Evolutionary conservation across 2,113 vertebrate genomes (phyloP), one percentile per base, ranked within the genome.

Genomic region (Sinocyclocheilus anshuiensis): DNA sequence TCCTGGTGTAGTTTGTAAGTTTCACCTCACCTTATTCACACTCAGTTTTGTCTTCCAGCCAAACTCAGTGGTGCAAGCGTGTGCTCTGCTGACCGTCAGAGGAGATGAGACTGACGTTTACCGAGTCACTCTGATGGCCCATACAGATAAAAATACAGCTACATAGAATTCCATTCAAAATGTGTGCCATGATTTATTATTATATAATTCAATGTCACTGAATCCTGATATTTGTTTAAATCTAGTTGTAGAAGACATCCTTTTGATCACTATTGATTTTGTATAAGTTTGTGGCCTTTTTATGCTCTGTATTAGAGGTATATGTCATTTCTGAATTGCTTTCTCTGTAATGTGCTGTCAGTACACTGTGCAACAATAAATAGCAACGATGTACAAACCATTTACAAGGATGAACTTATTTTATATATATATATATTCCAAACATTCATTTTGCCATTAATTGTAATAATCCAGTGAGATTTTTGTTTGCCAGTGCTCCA

Each of bases 71-170:
- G 92, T 94, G 11, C 90, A 92, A 6, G 91, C 90, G 67, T 93
- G 95, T 12, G 91, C 94, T 76, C 84, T 94, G 59, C 94, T 99
- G 83, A 95, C 94, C 33, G 76, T 98, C 53, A 96, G 89, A 90
- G 94, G 96, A 0, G 94, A 96, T 0, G 24, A 96, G 53, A 96
- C 91, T 0, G 95, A 94, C 12, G 91, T 92, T 45, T 97, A 97
- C 93, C 94, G 67, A 0, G 91, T 96, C 86, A 94, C 90, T 42
- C 77, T 96, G 71, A 88, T 93, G 88, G 94, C 94, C 50, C 71
- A 80, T 63, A 87, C 90, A 20, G 91, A 87, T 33, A 26, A 39
- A 20, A 18, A 87, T 4, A 42, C 80, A 29, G 81, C 78, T 8
- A 39, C 12, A 24, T 79, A 72, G 18, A 10, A 36, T 22, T 48